phyloP scores from a whole-genome alignment of 2,113 vertebrate species.

The Nannobrachium achirus region DNA sequence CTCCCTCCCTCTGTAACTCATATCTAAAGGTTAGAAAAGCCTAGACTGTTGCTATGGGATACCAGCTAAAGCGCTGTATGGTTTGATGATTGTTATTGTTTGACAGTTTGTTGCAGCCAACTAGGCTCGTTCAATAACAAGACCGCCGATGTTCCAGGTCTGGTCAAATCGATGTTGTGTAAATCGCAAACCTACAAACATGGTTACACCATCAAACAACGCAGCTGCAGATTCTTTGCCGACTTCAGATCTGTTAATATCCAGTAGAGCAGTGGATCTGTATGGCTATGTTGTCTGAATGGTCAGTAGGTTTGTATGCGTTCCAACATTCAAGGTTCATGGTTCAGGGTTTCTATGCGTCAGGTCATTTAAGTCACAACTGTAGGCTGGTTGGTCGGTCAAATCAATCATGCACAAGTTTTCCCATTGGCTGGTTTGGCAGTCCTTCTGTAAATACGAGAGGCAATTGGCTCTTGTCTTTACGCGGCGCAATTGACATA shows the following conservation, averaged over 20 bases:
- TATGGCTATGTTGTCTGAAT: slow-evolving; percentile 38
- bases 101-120: slow-evolving; percentile 45
- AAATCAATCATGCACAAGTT: slow-evolving; percentile 35
- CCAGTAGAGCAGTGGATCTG: slow-evolving; percentile 58
- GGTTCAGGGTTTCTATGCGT: no score
- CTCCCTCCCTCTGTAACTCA: slow-evolving; percentile 36
- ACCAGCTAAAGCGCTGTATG: slow-evolving; percentile 51
- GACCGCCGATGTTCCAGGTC: slow-evolving; percentile 18
- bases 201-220: slow-evolving; percentile 42
- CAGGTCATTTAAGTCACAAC: background rate
- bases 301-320: slow-evolving; percentile 60
- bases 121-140: slow-evolving; percentile 11
- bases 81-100: slow-evolving; percentile 59
- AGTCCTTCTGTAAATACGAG: slow-evolving; percentile 96
- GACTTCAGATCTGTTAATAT: slow-evolving; percentile 43
- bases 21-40: slow-evolving; percentile 51
- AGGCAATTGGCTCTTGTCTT: slow-evolving; percentile 85
- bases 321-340: slow-evolving; percentile 34
- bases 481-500: slow-evolving; percentile 81
- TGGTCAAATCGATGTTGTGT: slow-evolving; percentile 17
- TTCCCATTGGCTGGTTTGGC: slow-evolving; percentile 40
- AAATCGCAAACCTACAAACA: slow-evolving; percentile 36
- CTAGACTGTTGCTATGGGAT: slow-evolving; percentile 44
- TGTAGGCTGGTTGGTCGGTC: background rate
- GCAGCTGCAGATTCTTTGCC: slow-evolving; percentile 5